Base-by-base conservation (phyloP, 2,113 vertebrate species). In the Nematolebias whitei region DNA sequence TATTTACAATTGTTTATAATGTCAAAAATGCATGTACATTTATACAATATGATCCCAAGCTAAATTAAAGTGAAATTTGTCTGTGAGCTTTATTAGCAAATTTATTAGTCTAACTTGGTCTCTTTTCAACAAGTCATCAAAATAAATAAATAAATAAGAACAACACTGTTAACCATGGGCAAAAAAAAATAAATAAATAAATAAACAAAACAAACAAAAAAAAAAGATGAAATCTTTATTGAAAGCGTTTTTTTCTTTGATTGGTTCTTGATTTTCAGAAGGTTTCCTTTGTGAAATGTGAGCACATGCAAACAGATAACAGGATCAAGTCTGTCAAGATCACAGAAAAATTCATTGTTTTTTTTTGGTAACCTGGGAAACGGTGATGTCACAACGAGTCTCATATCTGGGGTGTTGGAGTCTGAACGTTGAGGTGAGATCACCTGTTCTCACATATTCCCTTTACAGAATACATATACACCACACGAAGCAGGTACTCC, bases 401-500 rank as follows among this genome's bases (percentile, higher is more conserved):
- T 62, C 32, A 16, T 29, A n/a, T n/a, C n/a, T n/a, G n/a, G n/a
- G n/a, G n/a, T n/a, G 61, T 63, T 15, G 53, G 47, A 45, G 63
- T 63, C 12, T 1, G 14, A 20, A n/a, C 47, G 35, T 0, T 50
- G 22, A 12, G 16, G 50, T 40, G 26, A 26, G 20, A 55, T n/a
- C 10, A 4, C 2, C 13, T 10, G 16, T 29, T 52, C 22, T 71
- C 54, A 50, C 12, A 43, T 41, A 60, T 57, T 64, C 52, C 32
- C 58, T 49, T 63, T 55, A 40, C 62, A 76, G 48, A 62, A 6
- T 15, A 49, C 60, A 74, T 77, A 53, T 35, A 73, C 54, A 84
- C 50, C 59, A 24, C 23, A 4, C 57, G 63, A 45, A 5, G 51
- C 35, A 0, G 5, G 19, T 69, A 40, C 43, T 5, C 32, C 56